Percentiles rank a stretch among this genome's conserved stretches.
These are phyloP conservation scores for Acromyrmex charruanus DNA, from an alignment of 1,140 invertebrate genomes.

Conservation along the genomic window DNA sequence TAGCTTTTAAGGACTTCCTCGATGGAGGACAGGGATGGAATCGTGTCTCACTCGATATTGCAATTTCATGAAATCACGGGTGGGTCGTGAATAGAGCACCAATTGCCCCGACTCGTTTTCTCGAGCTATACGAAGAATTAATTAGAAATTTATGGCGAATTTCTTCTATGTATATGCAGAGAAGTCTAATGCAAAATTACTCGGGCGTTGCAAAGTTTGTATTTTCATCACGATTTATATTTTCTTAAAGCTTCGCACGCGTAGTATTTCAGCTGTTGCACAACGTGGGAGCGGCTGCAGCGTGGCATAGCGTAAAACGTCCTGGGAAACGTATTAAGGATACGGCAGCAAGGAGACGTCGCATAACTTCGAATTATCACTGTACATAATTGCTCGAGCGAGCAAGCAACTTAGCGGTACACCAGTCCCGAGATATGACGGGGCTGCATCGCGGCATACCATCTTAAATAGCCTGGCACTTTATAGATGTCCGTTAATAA, in stretches of 20 bases:
- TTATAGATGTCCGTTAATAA: constrained; percentile 63
- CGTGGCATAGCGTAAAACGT: background rate
- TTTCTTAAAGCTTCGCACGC: background rate
- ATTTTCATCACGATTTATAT: background rate
- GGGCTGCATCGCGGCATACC: constrained; percentile 34
- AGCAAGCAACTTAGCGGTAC: constrained; percentile 50
- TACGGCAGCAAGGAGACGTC: constrained; percentile 32
- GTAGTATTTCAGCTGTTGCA: constrained; percentile 9
- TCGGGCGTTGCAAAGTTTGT: background rate
- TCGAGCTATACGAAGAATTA: background rate
- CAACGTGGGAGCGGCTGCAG: constrained; percentile 28
- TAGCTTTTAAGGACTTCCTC: constrained; percentile 9
- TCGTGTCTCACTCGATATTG: constrained; percentile 28
- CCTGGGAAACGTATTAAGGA: constrained; percentile 22
- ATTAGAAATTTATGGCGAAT: background rate
- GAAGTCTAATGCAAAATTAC: background rate
- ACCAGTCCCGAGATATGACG: constrained; percentile 28
- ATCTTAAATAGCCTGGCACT: constrained; percentile 39
- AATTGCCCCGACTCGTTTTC: background rate
- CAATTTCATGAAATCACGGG: constrained; percentile 27
- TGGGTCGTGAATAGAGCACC: background rate
- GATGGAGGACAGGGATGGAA: background rate
- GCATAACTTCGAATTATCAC: constrained; percentile 46
- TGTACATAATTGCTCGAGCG: constrained; percentile 37
- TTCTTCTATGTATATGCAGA: background rate